Percentiles rank a stretch among this genome's conserved stretches.
Conservation (phyloP, 2,888 invertebrate genomes). For the Andrena trimmerana region DNA sequence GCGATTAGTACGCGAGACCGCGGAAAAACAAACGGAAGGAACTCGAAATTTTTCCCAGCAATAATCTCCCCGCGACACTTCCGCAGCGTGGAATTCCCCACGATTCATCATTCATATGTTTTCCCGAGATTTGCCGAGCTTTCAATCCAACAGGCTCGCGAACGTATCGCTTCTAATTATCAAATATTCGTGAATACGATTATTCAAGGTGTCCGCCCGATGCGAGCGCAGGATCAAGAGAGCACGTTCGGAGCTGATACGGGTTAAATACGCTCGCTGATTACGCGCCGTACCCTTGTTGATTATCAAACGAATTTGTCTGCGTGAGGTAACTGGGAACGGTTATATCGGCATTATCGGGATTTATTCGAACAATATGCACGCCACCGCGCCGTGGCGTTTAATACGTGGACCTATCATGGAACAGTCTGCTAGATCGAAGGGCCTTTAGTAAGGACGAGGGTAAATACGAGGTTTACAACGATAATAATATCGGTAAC, state of each 20-base stretch:
- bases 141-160: background rate
- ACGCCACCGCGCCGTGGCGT: background rate
- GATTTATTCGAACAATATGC: constrained; percentile 35
- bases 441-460: background rate
- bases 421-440: constrained; percentile 2
- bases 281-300: constrained; percentile 28
- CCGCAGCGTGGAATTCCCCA: too few relatives aligned
- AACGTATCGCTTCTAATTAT: background rate
- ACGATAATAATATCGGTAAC: constrained; percentile 8
- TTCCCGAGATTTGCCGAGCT: background rate
- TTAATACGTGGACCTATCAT: constrained; percentile 5
- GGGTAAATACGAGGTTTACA: background rate
- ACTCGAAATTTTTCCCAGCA: background rate
- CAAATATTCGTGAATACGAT: background rate
- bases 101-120: background rate
- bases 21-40: background rate
- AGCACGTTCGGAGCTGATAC: constrained; percentile 32
- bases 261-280: constrained; percentile 44
- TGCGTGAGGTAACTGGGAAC: constrained; percentile 18
- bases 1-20: too few relatives aligned
- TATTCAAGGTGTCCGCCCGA: constrained; percentile 18
- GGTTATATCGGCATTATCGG: constrained; percentile 30
- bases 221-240: constrained; percentile 15
- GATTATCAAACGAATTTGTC: constrained; percentile 45
- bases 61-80: background rate